phyloP scores from a whole-genome alignment of 2,888 invertebrate species.

The Deroplatys truncata region DNA sequence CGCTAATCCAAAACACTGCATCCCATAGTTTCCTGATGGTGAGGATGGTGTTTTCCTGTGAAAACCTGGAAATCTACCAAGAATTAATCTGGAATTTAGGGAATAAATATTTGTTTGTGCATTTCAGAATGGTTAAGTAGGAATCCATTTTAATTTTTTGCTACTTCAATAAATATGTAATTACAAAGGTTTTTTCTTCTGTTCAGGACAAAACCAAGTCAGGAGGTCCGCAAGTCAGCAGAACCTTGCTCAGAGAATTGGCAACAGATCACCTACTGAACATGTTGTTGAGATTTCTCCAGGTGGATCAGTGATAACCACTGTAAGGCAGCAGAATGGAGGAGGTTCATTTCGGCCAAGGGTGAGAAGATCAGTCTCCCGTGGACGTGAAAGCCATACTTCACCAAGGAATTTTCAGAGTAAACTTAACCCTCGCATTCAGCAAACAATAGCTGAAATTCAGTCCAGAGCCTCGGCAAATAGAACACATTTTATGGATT shows the following conservation, averaged over 20 bases:
- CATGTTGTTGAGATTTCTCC: background rate
- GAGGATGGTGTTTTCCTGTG: too few relatives aligned
- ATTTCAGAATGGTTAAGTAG: too few relatives aligned
- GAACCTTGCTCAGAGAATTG: background rate
- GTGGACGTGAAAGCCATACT: background rate
- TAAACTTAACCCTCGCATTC: background rate
- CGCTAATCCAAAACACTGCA: too few relatives aligned
- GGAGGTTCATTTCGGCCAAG: background rate
- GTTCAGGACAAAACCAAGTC: background rate
- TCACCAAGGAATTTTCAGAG: background rate
- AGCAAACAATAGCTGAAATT: background rate
- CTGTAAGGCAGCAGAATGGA: background rate
- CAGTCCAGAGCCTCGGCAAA: background rate
- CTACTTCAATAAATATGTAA: too few relatives aligned
- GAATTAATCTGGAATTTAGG: too few relatives aligned
- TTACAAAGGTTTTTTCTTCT: background rate
- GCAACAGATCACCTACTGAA: background rate
- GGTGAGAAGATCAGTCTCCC: background rate
- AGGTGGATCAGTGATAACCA: background rate
- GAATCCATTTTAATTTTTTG: too few relatives aligned
- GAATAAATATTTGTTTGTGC: too few relatives aligned
- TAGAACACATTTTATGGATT: background rate
- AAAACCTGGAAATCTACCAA: too few relatives aligned
- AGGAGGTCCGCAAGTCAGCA: background rate
- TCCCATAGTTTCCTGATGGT: too few relatives aligned